Base-by-base conservation (phyloP, 37 sponge, comb jelly and placozoan species). In the Ianthella basta region DNA sequence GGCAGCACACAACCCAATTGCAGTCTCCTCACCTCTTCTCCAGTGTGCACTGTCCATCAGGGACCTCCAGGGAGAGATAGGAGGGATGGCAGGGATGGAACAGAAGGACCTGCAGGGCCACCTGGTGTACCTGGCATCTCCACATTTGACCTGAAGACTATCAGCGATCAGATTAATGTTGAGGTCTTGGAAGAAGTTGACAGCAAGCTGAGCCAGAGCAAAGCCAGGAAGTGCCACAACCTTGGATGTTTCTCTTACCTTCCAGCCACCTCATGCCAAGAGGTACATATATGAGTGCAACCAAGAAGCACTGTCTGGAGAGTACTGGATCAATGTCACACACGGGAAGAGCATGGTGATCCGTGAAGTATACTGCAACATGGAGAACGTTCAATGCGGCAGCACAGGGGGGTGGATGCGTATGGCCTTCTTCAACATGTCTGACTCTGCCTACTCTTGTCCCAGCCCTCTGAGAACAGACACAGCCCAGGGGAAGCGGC, bases 1-100 rank as follows among this genome's bases (percentile, higher is more conserved):
- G n/a, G n/a, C n/a, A n/a, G n/a, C n/a, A n/a, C n/a, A n/a, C n/a
- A n/a, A n/a, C n/a, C n/a, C n/a, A n/a, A n/a, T n/a, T n/a, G n/a
- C n/a, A n/a, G n/a, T n/a, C n/a, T n/a, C n/a, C n/a, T n/a, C n/a
- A n/a, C n/a, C 66, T 29, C 23, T 64, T 8, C 14, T 64, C 66
- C 20, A 16, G 23, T 30, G 8, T 64, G 66, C n/a, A 64, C 66
- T 20, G 66, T 64, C 23, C 66, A 29, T 8, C 66, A 64, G 23
- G 66, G 66, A 20, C 66, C 66, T 64, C 66, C 66, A 64, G 66
- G 66, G 14, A 64, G 27, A 64, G 66, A 64, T 64, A 30, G 66
- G 20, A 12, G 66, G 20, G 66, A 64, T 64, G 66, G 66, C 23
- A 24, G 23, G 20, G 6, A 10, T 64, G 66, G 66, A 8, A 10